phyloP scores from a whole-genome alignment of 2,113 vertebrate genomes.

The Oceanites oceanicus region DNA sequence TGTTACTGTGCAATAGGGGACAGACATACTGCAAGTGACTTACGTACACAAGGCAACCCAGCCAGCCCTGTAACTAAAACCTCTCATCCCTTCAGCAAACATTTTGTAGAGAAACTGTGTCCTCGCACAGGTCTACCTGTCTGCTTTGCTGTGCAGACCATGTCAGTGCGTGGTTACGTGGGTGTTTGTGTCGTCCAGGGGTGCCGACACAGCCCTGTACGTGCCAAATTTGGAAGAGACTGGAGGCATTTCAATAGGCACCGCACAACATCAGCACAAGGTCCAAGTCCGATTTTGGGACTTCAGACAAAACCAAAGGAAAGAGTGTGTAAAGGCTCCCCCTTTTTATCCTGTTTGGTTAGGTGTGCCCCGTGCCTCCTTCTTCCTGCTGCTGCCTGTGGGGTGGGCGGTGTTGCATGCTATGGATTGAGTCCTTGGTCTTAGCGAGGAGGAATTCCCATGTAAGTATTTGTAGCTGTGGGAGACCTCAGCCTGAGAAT shows the following conservation, averaged over 20 bases:
- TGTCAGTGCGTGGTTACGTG: accelerated
- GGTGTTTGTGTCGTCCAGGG: not conserved
- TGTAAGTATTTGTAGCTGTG: not conserved
- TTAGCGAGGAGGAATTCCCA: not conserved
- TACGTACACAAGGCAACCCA: accelerated
- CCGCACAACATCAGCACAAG: not conserved
- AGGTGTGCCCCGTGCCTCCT: accelerated
- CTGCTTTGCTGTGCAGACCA: not conserved
- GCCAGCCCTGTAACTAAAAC: not conserved
- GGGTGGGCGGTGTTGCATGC: too few relatives aligned
- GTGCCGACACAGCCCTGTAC: accelerated
- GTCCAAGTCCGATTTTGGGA: not conserved
- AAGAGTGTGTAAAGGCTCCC: not conserved
- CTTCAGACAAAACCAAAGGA: not conserved
- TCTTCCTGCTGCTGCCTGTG: not conserved
- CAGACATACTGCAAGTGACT: not conserved
- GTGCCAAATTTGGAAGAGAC: not conserved
- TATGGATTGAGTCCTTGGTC: not conserved
- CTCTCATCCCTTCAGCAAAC: not conserved
- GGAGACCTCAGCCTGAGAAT: not conserved
- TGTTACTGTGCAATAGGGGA: accelerated
- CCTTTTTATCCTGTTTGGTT: accelerated
- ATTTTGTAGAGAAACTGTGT: accelerated
- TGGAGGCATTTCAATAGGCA: accelerated
- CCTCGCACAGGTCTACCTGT: too few relatives aligned